Percentiles rank a stretch among this genome's conserved stretches.
Conservation (phyloP, 2,888 invertebrate species). For the Drosophila nr. perissopoda region DNA sequence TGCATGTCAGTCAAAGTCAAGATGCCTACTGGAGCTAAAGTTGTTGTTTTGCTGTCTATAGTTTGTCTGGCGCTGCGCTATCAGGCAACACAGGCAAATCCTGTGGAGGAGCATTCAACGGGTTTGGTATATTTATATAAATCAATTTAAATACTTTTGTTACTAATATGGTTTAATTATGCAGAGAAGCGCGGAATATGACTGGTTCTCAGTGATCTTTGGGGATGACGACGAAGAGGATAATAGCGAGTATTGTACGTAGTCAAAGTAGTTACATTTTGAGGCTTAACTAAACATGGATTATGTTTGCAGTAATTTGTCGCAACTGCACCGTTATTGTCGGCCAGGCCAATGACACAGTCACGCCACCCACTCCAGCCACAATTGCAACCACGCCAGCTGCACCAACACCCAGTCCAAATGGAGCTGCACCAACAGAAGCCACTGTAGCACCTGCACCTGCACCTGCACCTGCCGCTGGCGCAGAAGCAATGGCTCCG, state of each 20-base stretch:
- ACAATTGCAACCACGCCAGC: slow-evolving; percentile 29
- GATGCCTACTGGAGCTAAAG: slow-evolving; percentile 52
- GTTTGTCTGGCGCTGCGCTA: slow-evolving; percentile 30
- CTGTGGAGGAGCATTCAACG: slow-evolving; percentile 10
- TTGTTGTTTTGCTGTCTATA: slow-evolving; percentile 29
- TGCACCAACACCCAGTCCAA: neutral
- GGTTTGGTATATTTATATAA: slow-evolving; percentile 22
- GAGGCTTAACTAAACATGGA: neutral
- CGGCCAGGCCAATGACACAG: slow-evolving; percentile 16
- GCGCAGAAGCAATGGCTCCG: neutral
- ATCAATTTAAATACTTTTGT: neutral
- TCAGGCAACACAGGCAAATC: slow-evolving; percentile 22
- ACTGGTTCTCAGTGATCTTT: slow-evolving; percentile 43
- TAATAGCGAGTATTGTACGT: slow-evolving; percentile 57
- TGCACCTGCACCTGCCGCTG: neutral
- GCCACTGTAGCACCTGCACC: neutral
- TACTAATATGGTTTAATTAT: neutral
- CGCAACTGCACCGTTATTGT: slow-evolving; percentile 75
- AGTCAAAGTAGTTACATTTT: neutral
- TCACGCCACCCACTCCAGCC: slow-evolving; percentile 15
- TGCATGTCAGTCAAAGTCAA: slow-evolving; percentile 44
- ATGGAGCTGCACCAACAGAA: neutral
- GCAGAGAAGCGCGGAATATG: slow-evolving; percentile 42
- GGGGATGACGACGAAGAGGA: slow-evolving; percentile 44
- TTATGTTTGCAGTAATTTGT: slow-evolving; percentile 67